Conservation (phyloP, 2,113 vertebrate genomes). For the Xenopus tropicalis region UCB_Xtro_10.0 CM004446.2:38517501-38518000, state of each 20-base stretch:
- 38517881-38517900: conserved; percentile 29
- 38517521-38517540: no score
- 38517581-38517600: no score
- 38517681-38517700: no score
- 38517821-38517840: conserved; percentile 25
- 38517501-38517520: no score
- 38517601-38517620: no score
- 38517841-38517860: conserved; percentile 22
- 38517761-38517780: not conserved
- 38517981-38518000: conserved; percentile 41
- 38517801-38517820: conserved; percentile 7
- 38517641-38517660: no score
- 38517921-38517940: conserved; percentile 38
- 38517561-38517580: no score
- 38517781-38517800: not conserved
- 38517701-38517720: no score
- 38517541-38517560: no score
- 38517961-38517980: conserved; percentile 41
- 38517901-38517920: conserved; percentile 30
- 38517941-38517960: conserved; percentile 27
- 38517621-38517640: no score
- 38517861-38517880: conserved; percentile 33
- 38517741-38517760: not conserved
- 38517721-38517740: no score
- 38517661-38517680: no score